These are phyloP conservation scores for Nephrotoma guestfalica DNA, from an alignment of 2,888 invertebrate genomes.

Conservation along the genomic window DNA sequence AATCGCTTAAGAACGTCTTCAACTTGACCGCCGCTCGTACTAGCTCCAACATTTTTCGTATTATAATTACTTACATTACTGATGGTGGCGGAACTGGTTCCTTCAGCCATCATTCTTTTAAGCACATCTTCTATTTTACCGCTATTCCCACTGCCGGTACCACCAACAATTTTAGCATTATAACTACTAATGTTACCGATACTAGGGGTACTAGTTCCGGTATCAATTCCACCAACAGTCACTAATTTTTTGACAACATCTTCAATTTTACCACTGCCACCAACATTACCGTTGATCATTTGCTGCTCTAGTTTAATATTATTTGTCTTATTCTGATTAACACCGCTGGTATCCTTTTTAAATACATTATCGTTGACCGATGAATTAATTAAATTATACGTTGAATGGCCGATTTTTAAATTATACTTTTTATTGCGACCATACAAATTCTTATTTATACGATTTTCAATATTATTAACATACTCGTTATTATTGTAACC, in stretches of 20 bases:
- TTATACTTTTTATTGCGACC: not conserved
- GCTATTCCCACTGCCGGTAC: too few relatives aligned
- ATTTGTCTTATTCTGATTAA: not conserved
- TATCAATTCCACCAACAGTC: not conserved
- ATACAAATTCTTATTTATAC: not conserved
- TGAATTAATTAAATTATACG: not conserved
- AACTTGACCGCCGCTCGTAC: not conserved
- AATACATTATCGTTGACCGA: not conserved
- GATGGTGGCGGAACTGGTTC: too few relatives aligned
- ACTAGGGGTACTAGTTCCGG: not conserved
- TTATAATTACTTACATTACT: too few relatives aligned
- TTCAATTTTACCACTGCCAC: not conserved
- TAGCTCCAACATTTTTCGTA: not conserved
- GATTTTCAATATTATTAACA: slow-evolving; percentile 1
- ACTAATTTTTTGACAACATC: not conserved
- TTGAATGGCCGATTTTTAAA: not conserved
- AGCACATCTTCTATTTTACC: too few relatives aligned
- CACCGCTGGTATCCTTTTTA: not conserved
- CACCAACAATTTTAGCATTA: not conserved
- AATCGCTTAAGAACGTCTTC: not conserved
- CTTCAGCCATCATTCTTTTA: too few relatives aligned
- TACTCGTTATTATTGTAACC: not conserved
- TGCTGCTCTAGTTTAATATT: not conserved
- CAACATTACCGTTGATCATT: not conserved
- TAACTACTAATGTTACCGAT: not conserved